A percentile compares a stretch with the other conserved stretches of the same genome.
Conservation (phyloP, 2,797 vertebrate species). For the Manis javanica region DNA sequence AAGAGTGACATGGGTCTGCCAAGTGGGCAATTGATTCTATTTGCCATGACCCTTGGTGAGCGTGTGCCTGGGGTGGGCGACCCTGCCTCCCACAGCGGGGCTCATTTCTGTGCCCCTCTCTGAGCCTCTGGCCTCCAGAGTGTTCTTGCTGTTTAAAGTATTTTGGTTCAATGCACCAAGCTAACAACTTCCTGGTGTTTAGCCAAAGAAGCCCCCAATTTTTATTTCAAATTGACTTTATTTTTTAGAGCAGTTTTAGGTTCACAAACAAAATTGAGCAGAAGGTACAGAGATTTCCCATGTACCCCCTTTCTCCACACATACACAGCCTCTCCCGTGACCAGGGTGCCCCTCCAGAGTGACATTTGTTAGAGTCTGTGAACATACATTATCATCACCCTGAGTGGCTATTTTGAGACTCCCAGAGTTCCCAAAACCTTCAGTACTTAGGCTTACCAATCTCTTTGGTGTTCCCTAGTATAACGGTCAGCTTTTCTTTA, state of each 20-base stretch:
- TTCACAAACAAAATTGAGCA: not conserved
- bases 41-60: accelerated
- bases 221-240: not conserved
- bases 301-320: no score
- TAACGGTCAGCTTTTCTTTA: no score
- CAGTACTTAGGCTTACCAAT: no score
- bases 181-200: accelerated
- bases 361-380: accelerated
- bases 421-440: not conserved
- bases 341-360: not conserved
- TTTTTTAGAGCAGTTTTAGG: not conserved
- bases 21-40: accelerated
- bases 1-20: accelerated
- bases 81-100: accelerated
- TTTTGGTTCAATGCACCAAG: accelerated
- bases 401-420: accelerated
- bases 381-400: accelerated
- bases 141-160: not conserved
- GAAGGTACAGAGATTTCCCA: not conserved
- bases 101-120: accelerated
- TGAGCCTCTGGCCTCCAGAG: not conserved
- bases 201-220: not conserved
- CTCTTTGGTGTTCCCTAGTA: no score
- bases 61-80: accelerated
- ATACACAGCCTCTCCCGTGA: accelerated